Percentiles rank a stretch among this genome's conserved stretches.
phyloP scores from a whole-genome alignment of 2,797 vertebrate species.

The Atherinosoma microstoma region DNA sequence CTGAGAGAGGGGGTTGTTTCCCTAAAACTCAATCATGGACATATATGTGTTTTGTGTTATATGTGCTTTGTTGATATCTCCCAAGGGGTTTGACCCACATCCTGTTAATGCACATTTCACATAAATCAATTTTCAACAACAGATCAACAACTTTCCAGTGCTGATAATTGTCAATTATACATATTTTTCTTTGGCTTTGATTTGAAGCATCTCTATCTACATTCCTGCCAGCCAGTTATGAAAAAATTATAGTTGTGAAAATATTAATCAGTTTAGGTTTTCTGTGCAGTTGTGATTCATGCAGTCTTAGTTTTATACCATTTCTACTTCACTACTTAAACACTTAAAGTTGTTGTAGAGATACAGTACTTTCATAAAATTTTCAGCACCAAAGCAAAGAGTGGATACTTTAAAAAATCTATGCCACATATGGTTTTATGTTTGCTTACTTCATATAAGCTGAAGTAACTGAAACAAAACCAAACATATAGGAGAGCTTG shows the following conservation, averaged over 20 bases:
- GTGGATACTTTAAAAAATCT: background rate
- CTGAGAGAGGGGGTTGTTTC: too few species aligned
- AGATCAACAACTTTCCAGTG: background rate
- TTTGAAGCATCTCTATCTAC: background rate
- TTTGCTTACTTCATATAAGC: background rate
- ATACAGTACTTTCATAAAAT: background rate
- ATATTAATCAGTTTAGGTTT: background rate
- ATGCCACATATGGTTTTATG: background rate
- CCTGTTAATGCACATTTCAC: background rate
- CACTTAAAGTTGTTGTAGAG: background rate
- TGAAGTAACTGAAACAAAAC: background rate
- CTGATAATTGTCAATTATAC: background rate
- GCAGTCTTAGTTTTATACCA: too few species aligned
- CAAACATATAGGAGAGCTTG: background rate
- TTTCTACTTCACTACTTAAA: background rate
- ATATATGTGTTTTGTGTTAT: too few species aligned
- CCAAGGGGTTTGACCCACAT: background rate
- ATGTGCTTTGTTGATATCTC: background rate
- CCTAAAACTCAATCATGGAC: background rate
- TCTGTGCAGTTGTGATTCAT: background rate
- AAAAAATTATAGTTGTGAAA: background rate
- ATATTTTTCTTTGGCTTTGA: background rate
- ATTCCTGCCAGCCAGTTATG: background rate
- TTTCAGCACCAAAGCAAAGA: background rate
- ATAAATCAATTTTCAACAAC: constrained; percentile 4